Base-by-base conservation (phyloP, 2,113 vertebrate genomes). In the Pygoscelis adeliae region DNA sequence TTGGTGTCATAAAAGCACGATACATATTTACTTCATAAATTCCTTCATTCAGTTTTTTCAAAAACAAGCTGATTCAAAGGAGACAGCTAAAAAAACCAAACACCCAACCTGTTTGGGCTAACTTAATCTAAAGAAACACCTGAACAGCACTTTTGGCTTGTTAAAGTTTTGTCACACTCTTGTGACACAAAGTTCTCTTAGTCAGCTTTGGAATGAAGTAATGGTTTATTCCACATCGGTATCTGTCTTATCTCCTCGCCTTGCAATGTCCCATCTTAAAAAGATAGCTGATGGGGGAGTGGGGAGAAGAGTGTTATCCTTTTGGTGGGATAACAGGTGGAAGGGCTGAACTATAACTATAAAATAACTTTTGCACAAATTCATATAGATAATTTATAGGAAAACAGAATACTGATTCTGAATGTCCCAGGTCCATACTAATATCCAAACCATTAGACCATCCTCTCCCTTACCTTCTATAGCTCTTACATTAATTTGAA, bases 111-210 rank as follows among this genome's bases (percentile, higher is more conserved):
- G 6, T 47, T 50, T 55, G n/a, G 21, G 5, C 34, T 76, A 42
- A 69, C 18, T n/a, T 73, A 56, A 40, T 56, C 13, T 71, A 63
- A 56, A 78, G 25, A 56, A 71, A 42, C 17, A 44, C 11, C 14
- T 0, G 0, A 56, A 22, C 14, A 13, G 32, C 1, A 0, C 21
- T 56, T 62, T 19, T 62, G 30, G 16, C 36, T 65, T 38, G 9
- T 29, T 58, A 13, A 78, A 56, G 11, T 85, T 79, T 52, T 65
- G 49, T 49, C 36, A 34, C 4, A 2, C 5, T 36, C 26, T 38
- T 72, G 23, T 52, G 44, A 46, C 21, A 32, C 21, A 29, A 34
- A 85, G 18, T 44, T 72, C 50, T 50, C 27, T 72, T 72, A 50
- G 11, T 84, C 49, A 63, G 15, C 15, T 79, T 65, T 65, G 36